Percentiles rank a stretch among this genome's conserved stretches.
Evolutionary conservation across 2,113 vertebrate species (phyloP).

Genomic region (Poecilia latipinna): DNA sequence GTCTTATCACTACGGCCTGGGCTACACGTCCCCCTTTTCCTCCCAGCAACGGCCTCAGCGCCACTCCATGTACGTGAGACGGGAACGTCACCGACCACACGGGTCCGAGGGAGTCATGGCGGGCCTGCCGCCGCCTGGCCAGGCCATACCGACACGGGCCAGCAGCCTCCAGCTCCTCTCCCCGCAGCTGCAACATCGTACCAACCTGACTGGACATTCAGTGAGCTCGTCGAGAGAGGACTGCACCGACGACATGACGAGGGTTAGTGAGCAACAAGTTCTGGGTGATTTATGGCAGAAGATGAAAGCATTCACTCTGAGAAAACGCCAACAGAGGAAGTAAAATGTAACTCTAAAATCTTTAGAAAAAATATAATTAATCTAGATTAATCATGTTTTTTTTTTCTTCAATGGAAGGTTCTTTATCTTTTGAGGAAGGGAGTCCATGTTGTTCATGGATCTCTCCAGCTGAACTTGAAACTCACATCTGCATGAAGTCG

Average conservation of each 20-base stretch:
- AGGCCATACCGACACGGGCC: conserved; percentile 92
- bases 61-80: conserved; percentile 98
- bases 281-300: background rate
- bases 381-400: too few species aligned
- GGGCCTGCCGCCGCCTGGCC: conserved; percentile 85
- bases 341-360: too few species aligned
- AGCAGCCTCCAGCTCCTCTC: conserved; percentile 98
- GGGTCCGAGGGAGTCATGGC: conserved; percentile 85
- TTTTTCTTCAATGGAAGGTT: too few species aligned
- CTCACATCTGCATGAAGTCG: background rate
- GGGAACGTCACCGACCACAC: conserved; percentile 94
- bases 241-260: conserved; percentile 84
- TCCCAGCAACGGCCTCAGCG: conserved; percentile 97
- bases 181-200: conserved; percentile 92
- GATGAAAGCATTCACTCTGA: background rate
- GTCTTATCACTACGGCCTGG: conserved; percentile 95
- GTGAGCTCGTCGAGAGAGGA: conserved; percentile 88
- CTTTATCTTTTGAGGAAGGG: too few species aligned
- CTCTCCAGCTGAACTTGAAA: background rate
- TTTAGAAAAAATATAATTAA: too few species aligned
- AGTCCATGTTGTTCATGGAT: too few species aligned
- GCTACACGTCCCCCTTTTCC: conserved; percentile 97
- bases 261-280: conserved; percentile 73
- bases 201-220: conserved; percentile 85
- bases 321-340: background rate